These are phyloP conservation scores for Emys orbicularis DNA, from an alignment of 2,797 vertebrate genomes.

Conservation along the genomic window DNA sequence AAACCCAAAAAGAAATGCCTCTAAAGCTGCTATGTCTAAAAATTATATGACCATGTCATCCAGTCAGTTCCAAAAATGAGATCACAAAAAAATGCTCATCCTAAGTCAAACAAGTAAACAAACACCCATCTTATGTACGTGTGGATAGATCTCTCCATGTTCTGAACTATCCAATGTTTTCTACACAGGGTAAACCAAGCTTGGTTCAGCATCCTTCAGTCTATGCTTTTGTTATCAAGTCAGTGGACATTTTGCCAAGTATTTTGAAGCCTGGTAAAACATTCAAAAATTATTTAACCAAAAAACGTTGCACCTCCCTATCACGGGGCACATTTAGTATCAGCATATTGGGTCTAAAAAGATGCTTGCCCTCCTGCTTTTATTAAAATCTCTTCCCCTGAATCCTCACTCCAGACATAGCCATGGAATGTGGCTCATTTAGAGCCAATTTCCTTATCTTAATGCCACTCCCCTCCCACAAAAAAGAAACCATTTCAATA, in stretches of 20 bases:
- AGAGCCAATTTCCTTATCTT: not conserved
- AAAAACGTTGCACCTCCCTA: not conserved
- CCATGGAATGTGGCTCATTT: not conserved
- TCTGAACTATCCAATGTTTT: not conserved
- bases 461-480: not conserved
- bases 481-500: not conserved
- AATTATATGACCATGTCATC: not conserved
- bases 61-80: not conserved
- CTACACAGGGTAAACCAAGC: not conserved
- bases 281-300: no score
- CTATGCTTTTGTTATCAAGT: not conserved
- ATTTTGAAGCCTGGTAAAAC: not conserved
- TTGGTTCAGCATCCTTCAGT: fast-evolving
- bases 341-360: not conserved
- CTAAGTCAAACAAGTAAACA: not conserved
- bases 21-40: not conserved
- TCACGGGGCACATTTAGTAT: not conserved
- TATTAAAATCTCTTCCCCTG: not conserved
- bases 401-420: not conserved
- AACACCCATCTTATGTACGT: not conserved
- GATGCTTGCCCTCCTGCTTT: not conserved
- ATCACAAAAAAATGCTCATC: not conserved
- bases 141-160: not conserved
- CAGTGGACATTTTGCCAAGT: not conserved
- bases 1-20: not conserved